These are phyloP conservation scores for Beris chalybata DNA, from an alignment of 2,888 invertebrate species.

Conservation along the genomic window DNA sequence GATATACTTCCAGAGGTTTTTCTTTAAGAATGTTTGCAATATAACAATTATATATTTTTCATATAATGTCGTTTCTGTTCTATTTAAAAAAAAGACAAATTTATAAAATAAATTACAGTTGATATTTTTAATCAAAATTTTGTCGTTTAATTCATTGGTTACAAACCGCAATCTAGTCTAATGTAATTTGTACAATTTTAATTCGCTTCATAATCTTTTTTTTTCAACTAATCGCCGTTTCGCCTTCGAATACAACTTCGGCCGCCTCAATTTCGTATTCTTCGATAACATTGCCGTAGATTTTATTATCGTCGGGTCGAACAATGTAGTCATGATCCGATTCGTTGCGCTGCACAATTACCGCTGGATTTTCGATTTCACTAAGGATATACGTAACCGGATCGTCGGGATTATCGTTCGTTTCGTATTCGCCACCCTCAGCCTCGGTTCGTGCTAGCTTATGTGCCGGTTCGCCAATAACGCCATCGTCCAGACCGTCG, in stretches of 20 bases:
- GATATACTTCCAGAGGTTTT: too few species aligned
- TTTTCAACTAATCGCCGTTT: too few species aligned
- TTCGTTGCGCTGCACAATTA: constrained; percentile 33
- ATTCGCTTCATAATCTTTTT: too few species aligned
- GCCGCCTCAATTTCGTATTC: constrained; percentile 21
- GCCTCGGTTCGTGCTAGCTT: not conserved
- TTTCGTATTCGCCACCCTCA: constrained; percentile 1
- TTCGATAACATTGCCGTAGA: constrained; percentile 34
- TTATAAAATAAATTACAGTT: too few species aligned
- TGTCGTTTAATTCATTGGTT: not conserved
- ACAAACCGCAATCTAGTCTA: too few species aligned
- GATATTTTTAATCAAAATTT: constrained; percentile 1
- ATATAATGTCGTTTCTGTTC: too few species aligned
- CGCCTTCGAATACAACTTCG: too few species aligned
- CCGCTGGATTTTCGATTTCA: constrained; percentile 23
- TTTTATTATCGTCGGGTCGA: constrained; percentile 25
- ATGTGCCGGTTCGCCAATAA: constrained; percentile 28
- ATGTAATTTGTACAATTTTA: too few species aligned
- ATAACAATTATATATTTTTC: too few species aligned
- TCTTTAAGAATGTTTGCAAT: too few species aligned
- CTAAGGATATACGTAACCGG: constrained; percentile 7
- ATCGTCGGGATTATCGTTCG: constrained; percentile 19
- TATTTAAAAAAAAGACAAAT: too few species aligned
- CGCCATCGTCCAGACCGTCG: constrained; percentile 34
- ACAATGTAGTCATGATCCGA: constrained; percentile 36